Evolutionary conservation across 2,113 vertebrate genomes (phyloP).

Genomic region (Glareola pratincola): DNA sequence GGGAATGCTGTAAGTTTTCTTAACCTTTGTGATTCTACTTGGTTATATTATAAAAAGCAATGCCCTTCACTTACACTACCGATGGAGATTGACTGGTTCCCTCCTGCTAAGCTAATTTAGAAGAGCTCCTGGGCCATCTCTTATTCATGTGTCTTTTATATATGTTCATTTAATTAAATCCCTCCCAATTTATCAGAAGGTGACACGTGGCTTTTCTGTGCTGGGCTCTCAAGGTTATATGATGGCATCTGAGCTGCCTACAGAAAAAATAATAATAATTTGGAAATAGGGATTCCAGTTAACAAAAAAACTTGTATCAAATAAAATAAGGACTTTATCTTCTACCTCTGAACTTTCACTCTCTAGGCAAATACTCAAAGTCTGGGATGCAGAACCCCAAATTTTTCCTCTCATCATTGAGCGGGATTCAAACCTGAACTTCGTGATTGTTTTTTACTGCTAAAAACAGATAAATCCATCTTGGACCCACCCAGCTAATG

Average conservation of each 20-base stretch:
- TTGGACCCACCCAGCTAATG: not conserved
- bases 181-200: not conserved
- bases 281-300: not conserved
- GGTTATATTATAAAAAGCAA: not conserved
- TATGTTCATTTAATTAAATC: not conserved
- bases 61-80: not conserved
- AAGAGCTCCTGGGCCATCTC: not conserved
- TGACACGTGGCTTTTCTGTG: not conserved
- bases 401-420: not conserved
- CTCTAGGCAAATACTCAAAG: not conserved
- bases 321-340: not conserved
- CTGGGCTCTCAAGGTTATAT: not conserved
- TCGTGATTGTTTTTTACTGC: not conserved
- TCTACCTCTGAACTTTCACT: not conserved
- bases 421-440: not conserved
- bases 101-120: not conserved
- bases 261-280: not conserved
- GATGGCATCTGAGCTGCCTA: not conserved
- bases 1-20: not conserved
- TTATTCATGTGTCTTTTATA: not conserved
- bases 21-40: not conserved
- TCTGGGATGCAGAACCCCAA: not conserved
- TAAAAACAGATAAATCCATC: not conserved
- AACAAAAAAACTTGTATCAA: not conserved
- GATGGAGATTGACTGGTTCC: not conserved